Base-by-base conservation (phyloP, 1,140 invertebrate genomes). In the Sarcophaga bullata region DNA sequence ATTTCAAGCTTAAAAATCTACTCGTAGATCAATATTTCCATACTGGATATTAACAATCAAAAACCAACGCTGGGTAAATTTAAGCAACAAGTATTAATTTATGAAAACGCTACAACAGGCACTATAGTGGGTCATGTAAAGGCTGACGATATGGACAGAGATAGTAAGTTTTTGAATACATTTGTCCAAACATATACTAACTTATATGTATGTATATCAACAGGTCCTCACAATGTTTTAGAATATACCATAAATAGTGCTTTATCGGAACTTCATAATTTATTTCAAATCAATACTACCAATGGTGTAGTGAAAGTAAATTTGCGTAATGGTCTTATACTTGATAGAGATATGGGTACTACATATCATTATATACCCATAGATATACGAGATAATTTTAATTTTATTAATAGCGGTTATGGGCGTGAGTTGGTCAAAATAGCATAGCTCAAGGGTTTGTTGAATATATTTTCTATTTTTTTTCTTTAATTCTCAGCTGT, bases 21-120 rank as follows among this genome's bases (percentile, higher is more conserved):
- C 62, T 73, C 84, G n/a, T 85, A 93, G 92, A 90, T 92, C 76
- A 84, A 86, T 25, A 92, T 93, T 49, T 50, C 86, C 73, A 91
- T 93, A 48, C 90, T 89, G 3, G 92, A 93, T 84, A 91, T 90
- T 11, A 93, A 93, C 85, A 91, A 92, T 84, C 90, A 92, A 84
- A 75, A 84, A 52, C 92, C 92, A 0, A 11, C 82, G 75, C 46
- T 87, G 0, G 81, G 85, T 80, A 17, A 9, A 13, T 91, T 89
- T 82, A 81, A 89, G 15, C 54, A 68, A 6, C 84, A 84, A 3
- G 87, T 90, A 7, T 86, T 88, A 11, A 87, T 92, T 15, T 88
- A 84, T 54, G 91, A 91, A 86, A 87, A 92, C 68, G 87, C 90
- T 6, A 85, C 83, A 4, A 84, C 82, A 47, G 90, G 86, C 8